Percentiles rank a stretch among this genome's conserved stretches.
Conservation (phyloP, 2,888 invertebrate genomes). For the Drosophila algonquin region DNA sequence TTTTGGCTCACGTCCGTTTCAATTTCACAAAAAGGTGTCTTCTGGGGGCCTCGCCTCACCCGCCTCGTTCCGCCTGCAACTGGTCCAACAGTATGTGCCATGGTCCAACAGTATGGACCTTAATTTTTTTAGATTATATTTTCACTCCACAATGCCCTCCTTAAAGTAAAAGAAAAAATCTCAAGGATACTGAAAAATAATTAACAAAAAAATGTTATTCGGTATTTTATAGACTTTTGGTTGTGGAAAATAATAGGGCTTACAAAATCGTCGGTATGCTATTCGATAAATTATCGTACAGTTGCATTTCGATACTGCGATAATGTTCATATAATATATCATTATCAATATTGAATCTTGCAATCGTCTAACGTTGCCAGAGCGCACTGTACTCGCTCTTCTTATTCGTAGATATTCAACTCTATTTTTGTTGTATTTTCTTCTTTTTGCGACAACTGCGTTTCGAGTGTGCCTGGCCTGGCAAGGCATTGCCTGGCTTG, state of each 20-base stretch:
- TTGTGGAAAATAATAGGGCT: too few relatives aligned
- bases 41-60: slow-evolving; percentile 5
- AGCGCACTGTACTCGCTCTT: background rate
- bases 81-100: slow-evolving; percentile 36
- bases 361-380: slow-evolving; percentile 5
- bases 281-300: too few relatives aligned
- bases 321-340: too few relatives aligned
- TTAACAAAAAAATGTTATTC: too few relatives aligned
- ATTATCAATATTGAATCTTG: background rate
- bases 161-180: too few relatives aligned
- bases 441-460: slow-evolving; percentile 49
- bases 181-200: too few relatives aligned
- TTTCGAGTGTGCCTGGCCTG: slow-evolving; percentile 43
- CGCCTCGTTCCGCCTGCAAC: slow-evolving; percentile 14
- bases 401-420: background rate
- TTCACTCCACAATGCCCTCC: too few relatives aligned
- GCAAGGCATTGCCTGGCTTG: slow-evolving; percentile 24
- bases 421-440: slow-evolving; percentile 5
- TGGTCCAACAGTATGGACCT: slow-evolving; percentile 15
- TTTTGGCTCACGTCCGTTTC: slow-evolving; percentile 55
- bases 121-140: too few relatives aligned
- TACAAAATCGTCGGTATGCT: too few relatives aligned
- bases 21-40: slow-evolving; percentile 55
- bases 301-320: too few relatives aligned
- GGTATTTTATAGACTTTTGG: too few relatives aligned